These are phyloP conservation scores for Euleptes europaea DNA, from an alignment of 2,113 vertebrate species.

Conservation along the genomic window DNA sequence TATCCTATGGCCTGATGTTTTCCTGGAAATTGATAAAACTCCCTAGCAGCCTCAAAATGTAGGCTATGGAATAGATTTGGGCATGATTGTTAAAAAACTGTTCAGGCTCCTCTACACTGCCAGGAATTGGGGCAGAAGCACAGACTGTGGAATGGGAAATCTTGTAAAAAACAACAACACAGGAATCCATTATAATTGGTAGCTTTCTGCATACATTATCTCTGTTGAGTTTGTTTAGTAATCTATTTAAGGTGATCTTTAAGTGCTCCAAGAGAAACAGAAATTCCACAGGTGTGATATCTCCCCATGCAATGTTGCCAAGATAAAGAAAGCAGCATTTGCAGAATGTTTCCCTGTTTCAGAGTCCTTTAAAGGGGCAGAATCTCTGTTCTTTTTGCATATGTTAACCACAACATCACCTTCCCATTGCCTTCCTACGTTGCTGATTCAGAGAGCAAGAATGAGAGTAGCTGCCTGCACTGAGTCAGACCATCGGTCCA, in stretches of 20 bases:
- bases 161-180: not conserved
- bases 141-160: not conserved
- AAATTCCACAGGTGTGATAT: not conserved
- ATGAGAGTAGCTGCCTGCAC: not conserved
- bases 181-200: not conserved
- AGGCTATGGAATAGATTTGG: not conserved
- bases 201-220: not conserved
- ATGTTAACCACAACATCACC: not conserved
- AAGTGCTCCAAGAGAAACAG: not conserved
- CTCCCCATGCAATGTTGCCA: not conserved
- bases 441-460: not conserved
- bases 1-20: not conserved
- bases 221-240: not conserved
- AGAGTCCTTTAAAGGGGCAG: not conserved
- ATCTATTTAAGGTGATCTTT: not conserved
- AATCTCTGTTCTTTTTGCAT: not conserved
- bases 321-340: not conserved
- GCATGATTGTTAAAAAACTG: not conserved
- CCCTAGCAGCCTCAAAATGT: not conserved
- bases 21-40: not conserved
- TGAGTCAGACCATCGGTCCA: no score
- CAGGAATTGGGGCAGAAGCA: not conserved
- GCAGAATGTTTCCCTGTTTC: not conserved
- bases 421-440: not conserved
- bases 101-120: not conserved